phyloP scores from a whole-genome alignment of 2,113 vertebrate genomes.

The Antennarius striatus region DNA sequence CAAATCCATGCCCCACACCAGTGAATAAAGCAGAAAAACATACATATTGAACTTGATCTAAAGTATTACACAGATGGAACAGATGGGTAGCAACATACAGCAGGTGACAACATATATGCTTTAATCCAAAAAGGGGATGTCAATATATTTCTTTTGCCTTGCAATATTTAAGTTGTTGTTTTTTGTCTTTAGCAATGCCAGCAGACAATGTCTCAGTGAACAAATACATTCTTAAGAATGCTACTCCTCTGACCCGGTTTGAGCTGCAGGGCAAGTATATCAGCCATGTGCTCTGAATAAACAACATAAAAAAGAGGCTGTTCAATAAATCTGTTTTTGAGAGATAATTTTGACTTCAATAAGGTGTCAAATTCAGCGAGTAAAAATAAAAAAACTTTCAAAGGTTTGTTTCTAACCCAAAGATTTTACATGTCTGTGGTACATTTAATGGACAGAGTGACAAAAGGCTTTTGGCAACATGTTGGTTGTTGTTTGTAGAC shows the following conservation, averaged over 20 bases:
- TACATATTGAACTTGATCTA: slow-evolving; percentile 6
- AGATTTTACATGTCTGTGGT: slow-evolving; percentile 40
- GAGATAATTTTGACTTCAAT: slow-evolving; percentile 52
- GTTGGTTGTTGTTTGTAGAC: slow-evolving; percentile 50
- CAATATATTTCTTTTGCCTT: not conserved
- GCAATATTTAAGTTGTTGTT: too few relatives aligned
- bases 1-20: slow-evolving; percentile 10
- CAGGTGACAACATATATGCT: slow-evolving; percentile 48
- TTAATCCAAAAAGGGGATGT: slow-evolving; percentile 38
- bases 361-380: slow-evolving; percentile 19
- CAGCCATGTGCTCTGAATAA: slow-evolving; percentile 44
- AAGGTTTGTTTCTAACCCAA: slow-evolving; percentile 38
- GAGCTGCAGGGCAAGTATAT: slow-evolving; percentile 56
- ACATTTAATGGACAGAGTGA: slow-evolving; percentile 42
- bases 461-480: slow-evolving; percentile 54
- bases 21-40: slow-evolving; percentile 41
- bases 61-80: slow-evolving; percentile 5
- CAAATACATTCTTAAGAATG: slow-evolving; percentile 19
- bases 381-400: slow-evolving; percentile 16
- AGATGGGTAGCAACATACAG: slow-evolving; percentile 39
- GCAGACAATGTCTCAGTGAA: slow-evolving; percentile 22
- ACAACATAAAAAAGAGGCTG: slow-evolving; percentile 44
- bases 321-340: slow-evolving; percentile 46
- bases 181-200: slow-evolving; percentile 7
- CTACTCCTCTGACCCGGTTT: slow-evolving; percentile 42